Evolutionary conservation across 2,888 invertebrate species (phyloP), one percentile per base, ranked within the genome.

Genomic region (Volucella inanis): DNA sequence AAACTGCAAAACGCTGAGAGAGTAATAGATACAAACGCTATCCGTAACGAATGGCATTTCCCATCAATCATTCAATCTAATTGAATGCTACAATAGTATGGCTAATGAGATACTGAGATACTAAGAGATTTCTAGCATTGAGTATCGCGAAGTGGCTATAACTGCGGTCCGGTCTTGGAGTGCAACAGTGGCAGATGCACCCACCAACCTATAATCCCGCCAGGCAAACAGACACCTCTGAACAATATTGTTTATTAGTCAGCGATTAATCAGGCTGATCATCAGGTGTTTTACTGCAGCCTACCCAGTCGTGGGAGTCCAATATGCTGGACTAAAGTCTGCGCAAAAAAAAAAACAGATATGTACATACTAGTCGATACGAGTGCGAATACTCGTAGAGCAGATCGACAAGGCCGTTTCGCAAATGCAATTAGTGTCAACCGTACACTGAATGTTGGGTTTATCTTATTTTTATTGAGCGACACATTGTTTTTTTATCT

Each of bases 51-150:
- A 71, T 85, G 76, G 71, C 68, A 85, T 76, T 77, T 81, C 61
- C 81, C 85, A 85, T 85, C 85, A 85, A 85, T 85, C 85, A 85
- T 81, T 85, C 85, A 72, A 77, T 85, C 80, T 81, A 81, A 85
- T 85, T 85, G 85, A 81, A 81, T 47, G 80, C 71, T 70, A 70
- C 72, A 83, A 83, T 74, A 62, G 49, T 49, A n/a, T 3, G 2
- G 10, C 14, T 12, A 18, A 15, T 49, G 12, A 41, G 65, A 80
- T 67, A 75, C 59, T 68, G 14, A 38, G 18, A 41, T 41, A 31
- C 39, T 11, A 39, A 38, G 38, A 54, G 38, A 52, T 55, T 72
- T 65, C 71, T 71, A 41, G 74, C 54, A 61, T 14, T 22, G 14
- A 64, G 31, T 31, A 31, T 31, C 31, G 31, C 9, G 50, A 55